Evolutionary conservation across 35 echinoderm and acorn worm genomes (phyloP).

Genomic region (Acanthaster planci): DNA sequence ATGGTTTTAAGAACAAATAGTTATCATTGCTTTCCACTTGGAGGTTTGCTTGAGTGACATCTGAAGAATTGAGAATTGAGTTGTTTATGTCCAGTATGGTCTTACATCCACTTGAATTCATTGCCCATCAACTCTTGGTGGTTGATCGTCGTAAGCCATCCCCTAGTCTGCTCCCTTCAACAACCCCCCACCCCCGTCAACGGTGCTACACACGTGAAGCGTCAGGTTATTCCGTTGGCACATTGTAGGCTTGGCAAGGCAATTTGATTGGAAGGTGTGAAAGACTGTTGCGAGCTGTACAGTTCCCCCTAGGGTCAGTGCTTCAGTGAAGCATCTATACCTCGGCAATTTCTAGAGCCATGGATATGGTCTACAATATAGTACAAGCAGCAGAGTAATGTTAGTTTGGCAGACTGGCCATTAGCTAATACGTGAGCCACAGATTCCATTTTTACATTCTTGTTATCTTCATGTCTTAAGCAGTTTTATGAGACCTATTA

Average conservation of each 20-base stretch:
- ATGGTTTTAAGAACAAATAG: no score
- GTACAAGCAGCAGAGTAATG: no score
- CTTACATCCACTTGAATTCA: not conserved
- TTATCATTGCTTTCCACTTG: no score
- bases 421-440: no score
- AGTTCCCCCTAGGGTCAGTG: slow-evolving; percentile 9
- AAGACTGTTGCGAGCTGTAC: slow-evolving; percentile 22
- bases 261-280: slow-evolving; percentile 29
- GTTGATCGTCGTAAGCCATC: not conserved
- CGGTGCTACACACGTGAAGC: not conserved
- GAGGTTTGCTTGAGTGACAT: not conserved
- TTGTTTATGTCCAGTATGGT: slow-evolving; percentile 2
- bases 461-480: no score
- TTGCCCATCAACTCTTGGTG: not conserved
- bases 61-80: slow-evolving; percentile 22
- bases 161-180: not conserved
- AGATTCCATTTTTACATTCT: no score
- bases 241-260: slow-evolving; percentile 16
- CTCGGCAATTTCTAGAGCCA: no score
- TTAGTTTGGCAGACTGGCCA: no score
- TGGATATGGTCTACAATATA: no score
- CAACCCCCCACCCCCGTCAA: not conserved
- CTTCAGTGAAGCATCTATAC: not conserved
- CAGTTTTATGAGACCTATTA: no score
- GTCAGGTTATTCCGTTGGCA: slow-evolving; percentile 7